Base-by-base conservation (phyloP, 2,113 vertebrate genomes). In the Silurus meridionalis region DNA sequence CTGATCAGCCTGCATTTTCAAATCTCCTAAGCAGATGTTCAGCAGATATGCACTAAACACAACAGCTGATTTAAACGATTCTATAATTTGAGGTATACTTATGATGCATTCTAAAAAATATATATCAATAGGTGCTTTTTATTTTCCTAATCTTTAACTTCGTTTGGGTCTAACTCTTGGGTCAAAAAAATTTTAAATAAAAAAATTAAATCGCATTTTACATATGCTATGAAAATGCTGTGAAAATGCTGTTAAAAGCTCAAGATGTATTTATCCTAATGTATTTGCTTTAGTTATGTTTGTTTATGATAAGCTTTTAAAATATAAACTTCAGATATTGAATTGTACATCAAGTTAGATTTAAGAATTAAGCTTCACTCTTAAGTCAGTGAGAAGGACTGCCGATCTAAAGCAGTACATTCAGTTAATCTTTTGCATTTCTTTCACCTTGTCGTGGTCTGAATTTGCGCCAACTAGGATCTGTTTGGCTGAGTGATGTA, bases 31-130 rank as follows among this genome's bases (percentile, higher is more conserved):
- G 19, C 15, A 83, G 15, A 61, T 13, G 69, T 52, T 37, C 5
- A 55, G 63, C 66, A n/a, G 50, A 69, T 67, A 55, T 21, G 21
- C 66, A 80, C n/a, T 25, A 80, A 85, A 46, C 77, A 67, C 8
- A 48, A 8, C 19, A 21, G 21, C 37, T 48, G 46, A 50, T 50
- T 21, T 50, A 48, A 69, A 69, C 15, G 25, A 37, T 67, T 14
- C 14, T 6, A 67, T 67, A 0, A 21, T 50, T 50, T 37, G 37
- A 37, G 37, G 37, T 37, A 37, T 37, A 37, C 37, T 37, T 37
- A 2, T 37, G 37, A 37, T 37, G 37, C 37, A 37, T 37, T 64
- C 7, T 69, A 69, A 0, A 37, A 14, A 69, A 17, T 69, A 37
- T 1, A 37, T 15, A 7, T 50, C 15, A 10, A 21, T 5, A 50